Base-by-base conservation (phyloP, 2,113 vertebrate species). In the Sarotherodon lohbergeri region DNA sequence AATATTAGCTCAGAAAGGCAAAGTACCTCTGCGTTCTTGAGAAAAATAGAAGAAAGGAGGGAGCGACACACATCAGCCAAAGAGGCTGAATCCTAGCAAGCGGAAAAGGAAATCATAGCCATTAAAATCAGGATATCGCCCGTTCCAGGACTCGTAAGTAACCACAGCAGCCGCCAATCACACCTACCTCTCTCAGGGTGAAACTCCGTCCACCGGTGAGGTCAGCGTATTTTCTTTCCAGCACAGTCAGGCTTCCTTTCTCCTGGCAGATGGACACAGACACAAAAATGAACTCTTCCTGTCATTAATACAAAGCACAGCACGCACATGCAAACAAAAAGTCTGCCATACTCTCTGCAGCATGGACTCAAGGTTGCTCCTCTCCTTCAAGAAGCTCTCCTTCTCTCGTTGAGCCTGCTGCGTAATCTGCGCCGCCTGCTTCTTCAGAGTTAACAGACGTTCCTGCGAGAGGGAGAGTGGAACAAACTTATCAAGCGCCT, bases 381-480 rank as follows among this genome's bases (percentile, higher is more conserved):
- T 98, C 94, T 99, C 98, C 92, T 98, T 98, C 81, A 98, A 92
- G 93, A 99, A 99, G 94, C 97, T 98, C 76, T 98, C 98, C 93
- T 98, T 98, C 86, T 99, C 98, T 90, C 96, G 95, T 93, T 98
- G 97, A 87, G 98, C 97, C 94, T 99, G 98, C 94, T 98, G 98
- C 68, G 96, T 97, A 93, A 98, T 98, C 90, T 98, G 98, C 88
- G 86, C 96, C 11, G 97, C 97, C 95, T 99, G 98, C 80, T 98
- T 98, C 96, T 98, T 98, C 89, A 99, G 95, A 29, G 97, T 97
- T 93, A 97, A 96, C 83, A 99, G 96, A 88, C 97, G 98, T 94
- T 98, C 98, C 98, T 99, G 86, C 11, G 0, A 24, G 41, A 61
- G 50, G n/a, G 61, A 54, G 80, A 52, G 1, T 5, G 32, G 39